Base-by-base conservation (phyloP, 2,888 invertebrate species). In the Alsophila aescularia region DNA sequence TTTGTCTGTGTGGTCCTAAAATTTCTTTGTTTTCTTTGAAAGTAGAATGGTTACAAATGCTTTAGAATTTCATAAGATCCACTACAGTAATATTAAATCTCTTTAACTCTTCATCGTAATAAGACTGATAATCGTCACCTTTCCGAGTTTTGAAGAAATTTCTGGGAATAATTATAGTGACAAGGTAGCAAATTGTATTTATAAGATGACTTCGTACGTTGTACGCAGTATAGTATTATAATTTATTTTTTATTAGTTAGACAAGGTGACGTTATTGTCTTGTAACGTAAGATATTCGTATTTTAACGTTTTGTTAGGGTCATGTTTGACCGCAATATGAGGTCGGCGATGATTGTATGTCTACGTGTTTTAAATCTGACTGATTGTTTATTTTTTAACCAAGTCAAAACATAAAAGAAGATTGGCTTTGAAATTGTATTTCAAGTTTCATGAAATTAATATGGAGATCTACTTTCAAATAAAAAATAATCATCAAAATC, bases 11-110 rank as follows among this genome's bases (percentile, higher is more conserved):
- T 56, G 66, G 53, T 58, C 62, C 44, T 51, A 51, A 60, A 43
- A 43, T 52, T 52, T 51, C 62, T 57, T 66, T 66, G 67, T 67
- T 67, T 67, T 54, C 62, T 44, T 49, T 29, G 35, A 60, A 60
- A 64, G 45, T 58, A 59, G 16, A 43, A 57, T 51, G 40, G 48
- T 44, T 50, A 52, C 43, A 50, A 50, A 61, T 45, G 32, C 27
- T 43, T 51, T 35, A 31, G 29, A 40, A 52, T 44, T 49, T 40
- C 21, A 27, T 52, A 39, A 35, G 18, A 3, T 35, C 24, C 7
- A 27, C 35, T 12, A 14, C 32, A 27, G 14, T 36, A 13, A 24
- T 35, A 35, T 5, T 10, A 2, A 10, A 16, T 5, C 12, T n/a
- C 12, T 16, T 7, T 35, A 16, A n/a, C 6, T 47, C 35, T 13